Evolutionary conservation across 2,797 vertebrate genomes (phyloP).

Genomic region (Pseudochirops cupreus): DNA sequence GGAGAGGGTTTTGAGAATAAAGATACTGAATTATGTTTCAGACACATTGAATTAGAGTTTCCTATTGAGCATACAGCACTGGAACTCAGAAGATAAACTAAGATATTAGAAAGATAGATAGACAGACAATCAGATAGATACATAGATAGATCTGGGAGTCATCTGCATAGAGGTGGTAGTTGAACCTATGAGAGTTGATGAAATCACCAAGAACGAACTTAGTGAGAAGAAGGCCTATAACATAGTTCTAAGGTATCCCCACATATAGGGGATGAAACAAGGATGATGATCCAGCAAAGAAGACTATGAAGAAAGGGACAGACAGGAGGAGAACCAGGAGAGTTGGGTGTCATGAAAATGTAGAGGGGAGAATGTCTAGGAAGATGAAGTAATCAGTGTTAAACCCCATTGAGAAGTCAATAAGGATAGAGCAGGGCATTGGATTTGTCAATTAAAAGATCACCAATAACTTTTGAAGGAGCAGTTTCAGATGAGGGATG

Average conservation of each 20-base stretch:
- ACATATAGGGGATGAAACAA: not conserved
- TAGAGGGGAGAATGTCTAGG: not conserved
- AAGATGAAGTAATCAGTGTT: not conserved
- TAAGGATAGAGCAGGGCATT: not conserved
- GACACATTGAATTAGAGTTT: not conserved
- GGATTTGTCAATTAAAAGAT: not conserved
- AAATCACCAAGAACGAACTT: not conserved
- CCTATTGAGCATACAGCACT: not conserved
- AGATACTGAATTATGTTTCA: not conserved
- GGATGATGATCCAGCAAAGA: not conserved
- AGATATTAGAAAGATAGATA: not conserved
- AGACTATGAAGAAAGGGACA: not conserved
- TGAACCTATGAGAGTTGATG: not conserved
- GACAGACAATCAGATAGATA: too few relatives aligned
- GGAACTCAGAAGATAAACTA: not conserved
- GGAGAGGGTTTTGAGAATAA: not conserved
- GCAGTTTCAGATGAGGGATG: not conserved
- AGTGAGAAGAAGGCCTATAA: not conserved
- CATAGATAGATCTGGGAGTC: not conserved
- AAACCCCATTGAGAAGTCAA: not conserved
- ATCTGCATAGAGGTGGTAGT: not conserved
- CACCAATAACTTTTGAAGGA: not conserved
- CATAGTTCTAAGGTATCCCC: not conserved
- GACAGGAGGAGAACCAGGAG: not conserved
- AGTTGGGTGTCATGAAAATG: not conserved